Evolutionary conservation across 2,797 vertebrate species (phyloP).

Genomic region (Adelosebastes latens): DNA sequence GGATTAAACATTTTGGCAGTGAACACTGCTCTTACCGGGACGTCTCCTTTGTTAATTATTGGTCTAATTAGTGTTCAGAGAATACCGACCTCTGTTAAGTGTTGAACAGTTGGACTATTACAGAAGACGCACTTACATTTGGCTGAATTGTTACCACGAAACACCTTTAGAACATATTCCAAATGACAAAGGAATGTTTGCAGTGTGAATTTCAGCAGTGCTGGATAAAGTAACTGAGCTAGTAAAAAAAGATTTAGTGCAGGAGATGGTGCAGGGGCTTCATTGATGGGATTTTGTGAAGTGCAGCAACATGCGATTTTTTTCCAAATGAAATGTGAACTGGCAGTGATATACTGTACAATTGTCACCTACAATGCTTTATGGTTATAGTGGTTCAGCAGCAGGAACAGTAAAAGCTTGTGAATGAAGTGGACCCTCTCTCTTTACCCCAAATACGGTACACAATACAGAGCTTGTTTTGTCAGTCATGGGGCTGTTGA

Average conservation of each 20-base stretch:
- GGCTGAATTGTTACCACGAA: not conserved
- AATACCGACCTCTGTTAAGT: not conserved
- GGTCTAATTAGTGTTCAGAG: not conserved
- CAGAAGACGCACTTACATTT: not conserved
- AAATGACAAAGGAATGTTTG: not conserved
- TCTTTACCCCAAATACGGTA: not conserved
- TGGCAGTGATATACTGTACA: not conserved
- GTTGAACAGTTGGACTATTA: not conserved
- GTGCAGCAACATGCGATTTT: not conserved
- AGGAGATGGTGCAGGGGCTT: not conserved
- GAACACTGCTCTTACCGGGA: not conserved
- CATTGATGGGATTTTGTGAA: not conserved
- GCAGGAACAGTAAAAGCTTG: not conserved
- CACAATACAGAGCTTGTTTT: not conserved
- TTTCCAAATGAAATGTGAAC: not conserved
- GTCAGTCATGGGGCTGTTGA: not conserved
- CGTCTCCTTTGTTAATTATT: not conserved
- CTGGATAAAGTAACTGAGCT: too few relatives aligned
- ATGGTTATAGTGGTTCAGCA: not conserved
- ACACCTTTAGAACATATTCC: not conserved
- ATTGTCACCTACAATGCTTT: not conserved
- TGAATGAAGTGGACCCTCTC: too few relatives aligned
- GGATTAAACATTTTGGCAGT: not conserved
- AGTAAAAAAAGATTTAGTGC: not conserved
- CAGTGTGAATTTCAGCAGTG: not conserved